Percentiles rank a stretch among this genome's conserved stretches.
Evolutionary conservation across 2,797 vertebrate species (phyloP).

Genomic region (Ammospiza maritima): DNA sequence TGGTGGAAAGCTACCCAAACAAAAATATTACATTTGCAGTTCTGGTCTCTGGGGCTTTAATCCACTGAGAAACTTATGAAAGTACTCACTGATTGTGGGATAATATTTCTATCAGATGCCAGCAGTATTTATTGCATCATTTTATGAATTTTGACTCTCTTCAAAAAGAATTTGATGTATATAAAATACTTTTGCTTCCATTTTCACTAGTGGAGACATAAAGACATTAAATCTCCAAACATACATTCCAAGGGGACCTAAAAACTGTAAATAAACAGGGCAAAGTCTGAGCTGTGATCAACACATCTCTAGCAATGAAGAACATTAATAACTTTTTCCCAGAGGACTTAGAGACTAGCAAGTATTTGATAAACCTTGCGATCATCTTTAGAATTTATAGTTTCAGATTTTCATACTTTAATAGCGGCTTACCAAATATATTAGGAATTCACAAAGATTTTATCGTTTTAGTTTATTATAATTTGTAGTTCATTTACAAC

Average conservation of each 20-base stretch:
- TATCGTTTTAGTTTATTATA: background rate
- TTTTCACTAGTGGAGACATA: background rate
- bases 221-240: background rate
- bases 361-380: background rate
- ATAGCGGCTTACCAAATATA: background rate
- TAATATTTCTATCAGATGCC: conserved; percentile 1
- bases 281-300: conserved; percentile 19
- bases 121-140: background rate
- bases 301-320: background rate
- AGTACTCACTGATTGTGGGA: background rate
- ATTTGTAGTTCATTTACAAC: background rate
- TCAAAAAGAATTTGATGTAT: background rate
- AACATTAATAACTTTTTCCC: conserved; percentile 8
- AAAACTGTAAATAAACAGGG: background rate
- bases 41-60: conserved; percentile 22
- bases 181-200: conserved; percentile 1
- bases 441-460: background rate
- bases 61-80: conserved; percentile 7
- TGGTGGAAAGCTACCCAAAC: conserved; percentile 16
- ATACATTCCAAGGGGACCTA: background rate
- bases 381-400: background rate
- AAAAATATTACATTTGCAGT: conserved; percentile 13
- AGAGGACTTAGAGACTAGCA: background rate
- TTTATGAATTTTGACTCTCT: background rate
- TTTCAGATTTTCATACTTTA: background rate